Evolutionary conservation across 2,888 invertebrate species (phyloP), one percentile per base, ranked within the genome.

Genomic region (Stegana nigrithorax): DNA sequence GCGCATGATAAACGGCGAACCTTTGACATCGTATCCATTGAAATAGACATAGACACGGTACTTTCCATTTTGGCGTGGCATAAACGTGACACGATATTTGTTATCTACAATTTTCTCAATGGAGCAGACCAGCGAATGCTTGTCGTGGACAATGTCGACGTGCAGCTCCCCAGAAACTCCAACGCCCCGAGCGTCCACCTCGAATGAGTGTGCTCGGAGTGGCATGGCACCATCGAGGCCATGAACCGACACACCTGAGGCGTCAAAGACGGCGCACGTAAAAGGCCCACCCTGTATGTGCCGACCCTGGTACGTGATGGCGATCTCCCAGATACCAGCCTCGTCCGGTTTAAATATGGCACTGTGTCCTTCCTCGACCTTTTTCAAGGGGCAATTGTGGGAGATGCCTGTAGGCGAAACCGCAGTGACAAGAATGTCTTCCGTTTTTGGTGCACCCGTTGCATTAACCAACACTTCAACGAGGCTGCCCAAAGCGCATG

Each of bases 331-430:
- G 80, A 96, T 95, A 62, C 98, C 98, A 39, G 96, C 93, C 87
- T 98, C 98, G 75, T 96, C 95, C 0, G 98, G 98, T 82, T 97
- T 95, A 86, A 98, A 98, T 76, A 95, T 97, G 70, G 98, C 97
- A 72, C 95, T 94, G 82, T 96, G 97, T 59, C 95, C 94, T 61
- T 94, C 95, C 50, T 93, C 92, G n/a, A 92, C 91, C 67, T 93
- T 92, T 45, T 91, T 91, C n/a, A 95, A 91, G 0, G 94, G 94
- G 83, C 95, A 93, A 65, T 90, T 89, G 61, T 94, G 89, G 0
- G 92, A 90, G 50, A 93, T 90, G 12, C 96, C 96, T 56, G 93
- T 92, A 0, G 98, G 98, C 21, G 97, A 93, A 75, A 93, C 92
- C 0, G 98, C 97, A 55, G 95, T 94, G 60, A 98, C 97, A 72